phyloP scores from a whole-genome alignment of 2,888 invertebrate species.

The Notocelia uddmanniana region DNA sequence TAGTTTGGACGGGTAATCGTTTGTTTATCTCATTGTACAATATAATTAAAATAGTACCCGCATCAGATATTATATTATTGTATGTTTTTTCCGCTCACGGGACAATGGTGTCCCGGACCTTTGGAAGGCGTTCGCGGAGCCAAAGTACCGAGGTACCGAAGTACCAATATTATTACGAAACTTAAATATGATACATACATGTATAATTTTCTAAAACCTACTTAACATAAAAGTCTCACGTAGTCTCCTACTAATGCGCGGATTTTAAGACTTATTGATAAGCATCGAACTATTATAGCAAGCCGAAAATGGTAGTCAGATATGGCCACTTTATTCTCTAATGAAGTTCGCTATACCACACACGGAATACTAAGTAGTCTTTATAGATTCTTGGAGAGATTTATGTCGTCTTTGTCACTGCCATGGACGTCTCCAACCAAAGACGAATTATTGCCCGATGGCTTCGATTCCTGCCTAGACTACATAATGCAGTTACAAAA shows the following conservation, averaged over 20 bases:
- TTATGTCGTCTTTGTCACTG: slow-evolving; percentile 41
- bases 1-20: no score
- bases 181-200: no score
- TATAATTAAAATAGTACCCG: no score
- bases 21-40: no score
- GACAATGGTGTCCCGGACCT: no score
- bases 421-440: slow-evolving; percentile 24
- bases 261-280: slow-evolving; percentile 15
- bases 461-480: slow-evolving; percentile 16
- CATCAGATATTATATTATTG: no score
- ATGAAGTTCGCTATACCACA: slow-evolving; percentile 33
- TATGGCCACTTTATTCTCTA: slow-evolving; percentile 28
- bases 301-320: slow-evolving; percentile 24
- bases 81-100: no score
- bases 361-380: slow-evolving; percentile 22
- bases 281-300: slow-evolving; percentile 28
- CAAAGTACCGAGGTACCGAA: no score
- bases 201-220: not conserved
- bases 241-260: slow-evolving; percentile 1
- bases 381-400: slow-evolving; percentile 26
- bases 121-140: no score
- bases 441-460: slow-evolving; percentile 25
- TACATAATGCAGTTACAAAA: not conserved
- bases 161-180: no score
- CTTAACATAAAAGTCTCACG: not conserved